Base-by-base conservation (phyloP, 2,113 vertebrate genomes). In the Tenrec ecaudatus region DNA sequence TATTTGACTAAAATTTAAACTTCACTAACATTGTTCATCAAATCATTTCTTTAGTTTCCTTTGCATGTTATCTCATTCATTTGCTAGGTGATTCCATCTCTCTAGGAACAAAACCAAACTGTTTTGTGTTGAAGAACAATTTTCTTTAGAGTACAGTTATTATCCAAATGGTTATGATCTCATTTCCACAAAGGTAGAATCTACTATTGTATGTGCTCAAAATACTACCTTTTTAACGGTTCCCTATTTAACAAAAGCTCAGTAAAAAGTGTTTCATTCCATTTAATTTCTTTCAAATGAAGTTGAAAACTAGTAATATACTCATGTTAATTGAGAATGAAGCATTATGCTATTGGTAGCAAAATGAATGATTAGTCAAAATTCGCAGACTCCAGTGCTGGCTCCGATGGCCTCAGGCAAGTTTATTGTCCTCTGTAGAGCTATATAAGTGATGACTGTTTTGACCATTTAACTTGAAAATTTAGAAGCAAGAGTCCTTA, bases 381-480 rank as follows among this genome's bases (percentile, higher is more conserved):
- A 73, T 94, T 89, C 11, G 25, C 80, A 86, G 71, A 78, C 20
- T 6, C 5, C 75, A 40, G 27, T 4, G 47, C 31, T 84, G 6
- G 3, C 14, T 86, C n/a, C 33, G 22, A 79, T 79, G 23, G 11
- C 91, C 62, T 79, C 25, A 27, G 38, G 22, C 23, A 69, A 69
- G 36, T 31, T 53, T 15, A 79, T 57, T 93, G 6, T 4, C 62
- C n/a, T 92, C 62, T 76, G 68, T 62, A 88, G 29, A 82, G 4
- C 19, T 83, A 47, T 76, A 83, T 60, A 58, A n/a, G 2, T 36
- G 40, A 73, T 93, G 71, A 82, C 25, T 66, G 22, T 75, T 92
- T 92, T 90, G 40, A 78, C 36, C 53, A 88, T 69, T 82, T 93
- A 79, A 82, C 20, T 95, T 95, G 47, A 86, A 92, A 83, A 60